Conservation (phyloP, 2,888 invertebrate genomes). For the Oscheius onirici region DNA sequence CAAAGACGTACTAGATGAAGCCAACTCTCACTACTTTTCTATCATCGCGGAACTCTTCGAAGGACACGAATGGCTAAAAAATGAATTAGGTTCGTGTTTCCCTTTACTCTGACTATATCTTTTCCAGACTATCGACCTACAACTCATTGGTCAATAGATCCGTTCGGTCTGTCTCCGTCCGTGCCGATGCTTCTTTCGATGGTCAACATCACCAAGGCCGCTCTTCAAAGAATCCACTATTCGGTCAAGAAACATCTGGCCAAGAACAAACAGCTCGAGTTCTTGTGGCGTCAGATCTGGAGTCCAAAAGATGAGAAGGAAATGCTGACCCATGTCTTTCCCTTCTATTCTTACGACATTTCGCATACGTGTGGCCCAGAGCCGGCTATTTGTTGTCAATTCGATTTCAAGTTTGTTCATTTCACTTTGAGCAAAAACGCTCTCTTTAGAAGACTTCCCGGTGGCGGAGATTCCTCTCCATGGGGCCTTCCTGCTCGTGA, state of each 20-base stretch:
- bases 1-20: too few relatives aligned
- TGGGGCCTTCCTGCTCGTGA: constrained; percentile 87
- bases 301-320: constrained; percentile 82
- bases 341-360: constrained; percentile 97
- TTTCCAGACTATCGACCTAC: constrained; percentile 65
- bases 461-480: constrained; percentile 78
- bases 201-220: constrained; percentile 83
- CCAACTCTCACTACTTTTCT: constrained; percentile 90
- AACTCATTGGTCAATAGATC: constrained; percentile 88
- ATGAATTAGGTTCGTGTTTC: constrained; percentile 81
- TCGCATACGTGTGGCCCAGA: constrained; percentile 99
- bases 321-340: constrained; percentile 96
- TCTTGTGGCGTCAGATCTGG: constrained; percentile 93
- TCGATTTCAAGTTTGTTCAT: constrained; percentile 84
- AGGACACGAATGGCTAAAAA: constrained; percentile 92
- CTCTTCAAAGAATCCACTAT: constrained; percentile 92
- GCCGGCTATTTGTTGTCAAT: constrained; percentile 81
- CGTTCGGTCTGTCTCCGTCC: constrained; percentile 88
- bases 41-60: constrained; percentile 89
- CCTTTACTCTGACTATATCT: not conserved
- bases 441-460: constrained; percentile 73
- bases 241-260: constrained; percentile 92
- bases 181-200: constrained; percentile 85
- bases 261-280: constrained; percentile 84
- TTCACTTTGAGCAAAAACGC: too few relatives aligned